Evolutionary conservation across 2,113 vertebrate species (phyloP).

Genomic region (Cryptomyrus ogoouensis): DNA sequence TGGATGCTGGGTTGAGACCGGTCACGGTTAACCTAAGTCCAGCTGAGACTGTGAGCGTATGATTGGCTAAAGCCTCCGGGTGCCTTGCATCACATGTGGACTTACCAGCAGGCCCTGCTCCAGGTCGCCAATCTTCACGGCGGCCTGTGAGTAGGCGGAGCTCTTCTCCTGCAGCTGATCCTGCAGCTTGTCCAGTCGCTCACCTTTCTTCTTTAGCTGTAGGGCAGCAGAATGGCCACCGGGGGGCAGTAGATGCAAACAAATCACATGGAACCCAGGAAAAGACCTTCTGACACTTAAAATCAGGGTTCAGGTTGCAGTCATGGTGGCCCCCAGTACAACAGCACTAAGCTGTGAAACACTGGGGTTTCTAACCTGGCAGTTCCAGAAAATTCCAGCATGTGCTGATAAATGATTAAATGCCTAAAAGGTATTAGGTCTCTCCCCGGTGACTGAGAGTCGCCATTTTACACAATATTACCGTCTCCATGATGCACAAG

Average conservation of each 20-base stretch:
- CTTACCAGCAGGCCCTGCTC: conserved; percentile 76
- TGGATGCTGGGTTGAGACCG: background rate
- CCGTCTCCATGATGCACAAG: background rate
- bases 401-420: background rate
- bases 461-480: background rate
- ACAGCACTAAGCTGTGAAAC: background rate
- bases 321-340: background rate
- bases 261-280: background rate
- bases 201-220: conserved; percentile 79
- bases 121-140: conserved; percentile 70
- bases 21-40: background rate
- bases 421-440: background rate
- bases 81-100: conserved; percentile 14
- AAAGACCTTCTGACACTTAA: background rate
- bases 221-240: conserved; percentile 28
- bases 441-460: background rate
- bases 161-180: conserved; percentile 88
- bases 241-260: background rate
- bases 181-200: conserved; percentile 68
- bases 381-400: background rate
- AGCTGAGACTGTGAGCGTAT: background rate
- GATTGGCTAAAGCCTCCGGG: background rate
- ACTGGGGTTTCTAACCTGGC: background rate
- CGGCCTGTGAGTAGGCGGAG: conserved; percentile 64
- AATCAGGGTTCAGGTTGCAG: background rate